A percentile compares a stretch with the other conserved stretches of the same genome.
Conservation (phyloP, 2,113 vertebrate species). For the Semicossyphus pulcher region DNA sequence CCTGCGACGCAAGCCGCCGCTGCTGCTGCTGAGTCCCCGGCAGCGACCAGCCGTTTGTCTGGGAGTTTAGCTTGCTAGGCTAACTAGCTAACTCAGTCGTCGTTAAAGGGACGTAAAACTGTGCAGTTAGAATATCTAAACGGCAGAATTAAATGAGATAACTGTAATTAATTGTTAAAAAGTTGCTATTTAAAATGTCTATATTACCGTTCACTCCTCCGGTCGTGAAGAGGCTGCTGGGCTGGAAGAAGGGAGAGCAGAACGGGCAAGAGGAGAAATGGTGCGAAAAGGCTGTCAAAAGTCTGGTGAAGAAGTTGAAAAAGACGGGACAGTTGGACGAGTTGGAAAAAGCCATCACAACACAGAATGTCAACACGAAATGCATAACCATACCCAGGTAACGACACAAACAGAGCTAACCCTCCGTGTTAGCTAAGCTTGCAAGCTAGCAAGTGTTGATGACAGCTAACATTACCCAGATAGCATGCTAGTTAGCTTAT, state of each 20-base stretch:
- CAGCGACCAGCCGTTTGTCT: conserved; percentile 39
- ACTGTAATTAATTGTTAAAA: neutral
- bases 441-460: neutral
- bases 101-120: neutral
- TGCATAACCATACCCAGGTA: conserved; percentile 99
- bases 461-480: conserved; percentile 38
- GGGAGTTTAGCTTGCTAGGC: conserved; percentile 24
- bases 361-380: conserved; percentile 94
- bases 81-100: neutral
- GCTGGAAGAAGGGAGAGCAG: conserved; percentile 99
- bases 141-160: neutral
- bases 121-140: neutral
- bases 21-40: conserved; percentile 26
- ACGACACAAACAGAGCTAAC: neutral
- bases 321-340: conserved; percentile 98
- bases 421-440: conserved; percentile 30
- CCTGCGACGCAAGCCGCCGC: conserved; percentile 34
- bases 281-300: conserved; percentile 98
- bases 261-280: conserved; percentile 99
- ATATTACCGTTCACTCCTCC: conserved; percentile 97
- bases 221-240: conserved; percentile 95
- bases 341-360: conserved; percentile 96
- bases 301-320: conserved; percentile 98
- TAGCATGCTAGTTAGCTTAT: conserved; percentile 44
- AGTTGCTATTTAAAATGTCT: conserved; percentile 84